Percentiles rank a stretch among this genome's conserved stretches.
These are phyloP conservation scores for Carcina quercana DNA, from an alignment of 2,888 invertebrate species.

Conservation along the genomic window DNA sequence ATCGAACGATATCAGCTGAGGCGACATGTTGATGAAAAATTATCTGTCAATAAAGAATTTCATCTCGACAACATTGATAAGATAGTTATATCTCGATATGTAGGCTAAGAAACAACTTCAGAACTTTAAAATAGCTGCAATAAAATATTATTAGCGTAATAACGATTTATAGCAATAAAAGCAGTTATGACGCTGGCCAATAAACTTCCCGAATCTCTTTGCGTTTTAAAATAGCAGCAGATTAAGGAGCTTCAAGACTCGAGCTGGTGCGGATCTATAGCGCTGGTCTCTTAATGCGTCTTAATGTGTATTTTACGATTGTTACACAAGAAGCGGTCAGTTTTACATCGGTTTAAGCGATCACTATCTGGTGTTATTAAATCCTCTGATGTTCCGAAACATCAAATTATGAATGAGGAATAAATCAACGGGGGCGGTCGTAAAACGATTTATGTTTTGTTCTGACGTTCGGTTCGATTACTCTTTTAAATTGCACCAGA, in stretches of 20 bases:
- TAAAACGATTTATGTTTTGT: constrained; percentile 71
- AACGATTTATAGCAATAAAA: constrained; percentile 66
- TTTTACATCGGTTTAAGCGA: constrained; percentile 67
- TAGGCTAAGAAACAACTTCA: constrained; percentile 40
- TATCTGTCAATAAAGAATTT: constrained; percentile 31
- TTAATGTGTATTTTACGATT: constrained; percentile 73
- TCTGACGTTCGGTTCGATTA: constrained; percentile 57
- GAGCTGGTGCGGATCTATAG: constrained; percentile 44
- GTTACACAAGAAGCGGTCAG: constrained; percentile 68
- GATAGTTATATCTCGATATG: constrained; percentile 37
- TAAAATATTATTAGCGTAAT: constrained; percentile 65
- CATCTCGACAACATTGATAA: constrained; percentile 40
- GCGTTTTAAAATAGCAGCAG: constrained; percentile 67
- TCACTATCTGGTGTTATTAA: constrained; percentile 69
- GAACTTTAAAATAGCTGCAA: constrained; percentile 47
- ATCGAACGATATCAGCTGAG: constrained; percentile 23
- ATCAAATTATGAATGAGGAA: constrained; percentile 72
- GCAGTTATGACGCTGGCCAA: constrained; percentile 59
- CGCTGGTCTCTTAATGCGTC: constrained; percentile 62
- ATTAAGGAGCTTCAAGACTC: constrained; percentile 60
- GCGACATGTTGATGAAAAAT: constrained; percentile 23
- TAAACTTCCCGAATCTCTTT: constrained; percentile 58
- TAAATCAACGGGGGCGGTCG: constrained; percentile 68
- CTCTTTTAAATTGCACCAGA: constrained; percentile 60
- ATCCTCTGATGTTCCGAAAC: constrained; percentile 68